Evolutionary conservation across 2,888 invertebrate genomes (phyloP), one percentile per base, ranked within the genome.

Genomic region (Gasteruption jaculator): DNA sequence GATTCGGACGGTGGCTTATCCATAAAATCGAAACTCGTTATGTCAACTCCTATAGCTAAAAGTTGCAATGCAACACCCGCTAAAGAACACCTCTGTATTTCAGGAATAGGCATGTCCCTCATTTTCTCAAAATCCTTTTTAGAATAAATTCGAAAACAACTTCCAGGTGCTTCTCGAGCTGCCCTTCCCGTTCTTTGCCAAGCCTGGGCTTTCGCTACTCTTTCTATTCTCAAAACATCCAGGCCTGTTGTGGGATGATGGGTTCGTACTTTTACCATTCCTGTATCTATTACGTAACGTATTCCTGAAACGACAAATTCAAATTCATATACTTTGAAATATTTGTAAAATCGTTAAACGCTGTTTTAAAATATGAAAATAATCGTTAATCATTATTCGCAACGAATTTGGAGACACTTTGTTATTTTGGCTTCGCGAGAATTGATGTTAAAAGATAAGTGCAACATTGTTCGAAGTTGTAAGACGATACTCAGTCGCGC

Each of bases 151-250:
- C 95, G 78, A 73, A 92, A 96, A 64, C 93, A 93, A 53, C 76
- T 76, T 22, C 95, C 95, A 42, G 87, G 77, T 3, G 82, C 78
- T 62, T 92, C 90, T 43, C 96, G 80, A 14, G 94, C 95, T 8
- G 94, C 93, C 52, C 96, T 78, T 0, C 96, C 96, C 8, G 90
- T 83, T 52, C 96, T 77, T 74, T 96, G 96, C 84, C 88, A 86
- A 8, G 91, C 88, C 72, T 95, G 94, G 21, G 94, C 92, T 71
- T 90, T 87, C 14, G 95, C 91, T 56, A 92, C 83, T 56, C 81
- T 76, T 48, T 86, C 82, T 21, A 93, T 85, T 61, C 83, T 82
- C 44, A 96, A 73, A 18, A 87, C 74, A 70, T 95, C 93, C 49
- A 94, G 76, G 4, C 92, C 91, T 15, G 87, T 89, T 15, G 76